Evolutionary conservation across 2,113 vertebrate genomes (phyloP).

Genomic region (Amazona guildingii): DNA sequence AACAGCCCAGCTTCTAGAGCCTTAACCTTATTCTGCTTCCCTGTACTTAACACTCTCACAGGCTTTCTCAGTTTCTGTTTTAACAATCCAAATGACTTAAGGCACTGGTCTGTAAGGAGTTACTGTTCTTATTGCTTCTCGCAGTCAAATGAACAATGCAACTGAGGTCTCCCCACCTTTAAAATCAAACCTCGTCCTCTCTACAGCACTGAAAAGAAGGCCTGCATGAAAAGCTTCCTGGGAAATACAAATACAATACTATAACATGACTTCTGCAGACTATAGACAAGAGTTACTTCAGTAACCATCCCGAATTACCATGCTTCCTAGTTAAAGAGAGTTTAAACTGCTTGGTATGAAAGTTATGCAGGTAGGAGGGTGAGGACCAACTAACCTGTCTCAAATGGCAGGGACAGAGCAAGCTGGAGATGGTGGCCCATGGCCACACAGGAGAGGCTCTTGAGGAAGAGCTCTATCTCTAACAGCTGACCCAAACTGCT

Average conservation of each 20-base stretch:
- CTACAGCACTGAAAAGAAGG: neutral
- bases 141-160: neutral
- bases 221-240: neutral
- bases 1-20: neutral
- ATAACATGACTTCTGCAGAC: neutral
- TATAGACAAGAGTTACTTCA: neutral
- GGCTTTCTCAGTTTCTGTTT: neutral
- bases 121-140: neutral
- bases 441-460: neutral
- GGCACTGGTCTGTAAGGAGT: neutral
- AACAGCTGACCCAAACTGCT: neutral
- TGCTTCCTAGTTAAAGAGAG: neutral
- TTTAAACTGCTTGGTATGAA: neutral
- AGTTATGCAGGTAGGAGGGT: neutral
- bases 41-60: neutral
- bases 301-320: rapidly evolving
- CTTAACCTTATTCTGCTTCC: neutral
- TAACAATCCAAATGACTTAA: neutral
- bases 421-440: neutral
- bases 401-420: neutral
- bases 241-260: neutral
- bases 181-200: neutral
- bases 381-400: neutral
- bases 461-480: neutral
- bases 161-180: neutral